phyloP scores from a whole-genome alignment of 2,888 invertebrate species.

The Eretmocerus hayati region DNA sequence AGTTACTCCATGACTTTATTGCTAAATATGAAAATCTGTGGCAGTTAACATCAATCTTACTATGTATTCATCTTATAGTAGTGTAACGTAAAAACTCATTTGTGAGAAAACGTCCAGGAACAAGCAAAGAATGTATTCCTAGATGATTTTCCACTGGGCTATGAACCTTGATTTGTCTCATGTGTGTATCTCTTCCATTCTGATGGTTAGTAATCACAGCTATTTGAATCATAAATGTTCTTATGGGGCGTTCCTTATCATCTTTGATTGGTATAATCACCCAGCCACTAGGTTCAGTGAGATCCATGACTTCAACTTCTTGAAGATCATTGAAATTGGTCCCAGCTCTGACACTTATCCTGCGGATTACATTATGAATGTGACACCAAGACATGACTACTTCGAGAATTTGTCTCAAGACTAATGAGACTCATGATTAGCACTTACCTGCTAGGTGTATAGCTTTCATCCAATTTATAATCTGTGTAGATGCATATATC shows the following conservation, averaged over 20 bases:
- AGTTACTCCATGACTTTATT: too few relatives aligned
- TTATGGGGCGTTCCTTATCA: slow-evolving; percentile 75
- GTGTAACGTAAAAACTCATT: slow-evolving; percentile 76
- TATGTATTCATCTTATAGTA: slow-evolving; percentile 67
- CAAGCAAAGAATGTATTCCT: slow-evolving; percentile 61
- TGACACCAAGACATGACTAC: too few relatives aligned
- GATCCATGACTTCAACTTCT: slow-evolving; percentile 88
- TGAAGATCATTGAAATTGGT: slow-evolving; percentile 95
- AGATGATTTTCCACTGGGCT: slow-evolving; percentile 68
- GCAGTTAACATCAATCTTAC: too few relatives aligned
- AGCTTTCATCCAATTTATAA: slow-evolving; percentile 97
- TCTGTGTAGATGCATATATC: slow-evolving; percentile 97
- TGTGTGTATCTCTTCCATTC: slow-evolving; percentile 96
- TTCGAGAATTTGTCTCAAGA: background rate
- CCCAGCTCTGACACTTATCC: slow-evolving; percentile 87
- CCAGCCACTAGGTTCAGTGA: slow-evolving; percentile 96
- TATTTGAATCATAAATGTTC: slow-evolving; percentile 95
- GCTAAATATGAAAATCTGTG: too few relatives aligned
- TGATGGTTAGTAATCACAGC: slow-evolving; percentile 97
- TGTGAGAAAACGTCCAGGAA: slow-evolving; percentile 69
- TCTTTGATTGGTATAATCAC: slow-evolving; percentile 88
- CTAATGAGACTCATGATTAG: background rate
- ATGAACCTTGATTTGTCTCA: slow-evolving; percentile 93
- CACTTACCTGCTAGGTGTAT: slow-evolving; percentile 78
- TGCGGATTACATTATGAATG: slow-evolving; percentile 30